Evolutionary conservation across 1,140 invertebrate genomes (phyloP).

Genomic region (Cotesia glomerata): DNA sequence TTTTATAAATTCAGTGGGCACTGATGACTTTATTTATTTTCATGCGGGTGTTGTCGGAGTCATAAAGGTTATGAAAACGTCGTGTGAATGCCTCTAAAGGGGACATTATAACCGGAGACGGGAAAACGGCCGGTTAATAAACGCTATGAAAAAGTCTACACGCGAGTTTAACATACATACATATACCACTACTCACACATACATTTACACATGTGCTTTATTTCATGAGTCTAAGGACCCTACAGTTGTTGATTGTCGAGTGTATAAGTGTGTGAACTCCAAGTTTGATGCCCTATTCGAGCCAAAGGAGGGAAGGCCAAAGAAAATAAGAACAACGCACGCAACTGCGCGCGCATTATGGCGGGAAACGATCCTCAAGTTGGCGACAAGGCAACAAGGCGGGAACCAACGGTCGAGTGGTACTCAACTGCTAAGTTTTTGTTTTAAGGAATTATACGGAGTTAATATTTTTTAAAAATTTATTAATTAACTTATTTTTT

Average conservation of each 20-base stretch:
- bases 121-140: background rate
- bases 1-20: background rate
- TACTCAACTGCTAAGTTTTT: background rate
- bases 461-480: no score
- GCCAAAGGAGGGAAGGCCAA: background rate
- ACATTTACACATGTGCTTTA: background rate
- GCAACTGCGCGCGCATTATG: conserved; percentile 8
- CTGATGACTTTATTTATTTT: conserved; percentile 6
- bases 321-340: background rate
- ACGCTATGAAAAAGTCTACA: background rate
- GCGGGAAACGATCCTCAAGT: background rate
- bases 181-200: background rate
- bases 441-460: no score
- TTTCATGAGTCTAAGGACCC: background rate
- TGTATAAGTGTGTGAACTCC: background rate
- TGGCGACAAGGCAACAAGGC: no score
- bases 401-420: background rate
- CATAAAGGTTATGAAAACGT: background rate
- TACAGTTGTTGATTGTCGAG: background rate
- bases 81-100: background rate
- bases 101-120: background rate
- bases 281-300: conserved; percentile 11
- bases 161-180: background rate
- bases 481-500: no score
- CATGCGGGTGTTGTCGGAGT: background rate